Percentiles rank a stretch among this genome's conserved stretches.
Conservation (phyloP, 2,113 vertebrate species). For the Callipepla squamata region DNA sequence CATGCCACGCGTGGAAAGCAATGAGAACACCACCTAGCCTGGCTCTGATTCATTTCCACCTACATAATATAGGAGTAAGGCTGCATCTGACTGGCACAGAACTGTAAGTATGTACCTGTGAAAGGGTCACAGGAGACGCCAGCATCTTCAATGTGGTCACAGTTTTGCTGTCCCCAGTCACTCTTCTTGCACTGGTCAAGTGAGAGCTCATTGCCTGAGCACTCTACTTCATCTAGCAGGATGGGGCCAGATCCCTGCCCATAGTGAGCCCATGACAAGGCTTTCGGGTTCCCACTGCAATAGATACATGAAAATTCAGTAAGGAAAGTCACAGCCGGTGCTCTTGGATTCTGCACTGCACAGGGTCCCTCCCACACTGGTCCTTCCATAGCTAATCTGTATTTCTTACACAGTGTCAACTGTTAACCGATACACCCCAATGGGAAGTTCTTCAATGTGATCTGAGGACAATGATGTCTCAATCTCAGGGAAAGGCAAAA, state of each 20-base stretch:
- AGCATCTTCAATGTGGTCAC: slow-evolving; percentile 93
- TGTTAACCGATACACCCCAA: background rate
- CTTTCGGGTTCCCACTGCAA: slow-evolving; percentile 85
- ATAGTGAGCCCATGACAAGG: slow-evolving; percentile 91
- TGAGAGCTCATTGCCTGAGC: slow-evolving; percentile 88
- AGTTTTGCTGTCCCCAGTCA: slow-evolving; percentile 92
- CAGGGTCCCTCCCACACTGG: background rate
- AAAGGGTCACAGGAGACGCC: slow-evolving; percentile 86
- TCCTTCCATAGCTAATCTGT: background rate
- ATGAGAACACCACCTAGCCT: background rate
- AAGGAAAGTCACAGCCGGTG: background rate
- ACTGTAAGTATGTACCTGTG: slow-evolving; percentile 58
- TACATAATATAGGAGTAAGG: background rate
- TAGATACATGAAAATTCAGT: background rate
- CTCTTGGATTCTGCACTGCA: background rate
- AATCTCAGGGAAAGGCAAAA: background rate
- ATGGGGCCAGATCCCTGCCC: slow-evolving; percentile 89
- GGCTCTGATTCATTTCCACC: background rate
- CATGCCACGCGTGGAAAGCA: background rate
- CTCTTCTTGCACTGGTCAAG: slow-evolving; percentile 89
- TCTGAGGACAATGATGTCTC: background rate
- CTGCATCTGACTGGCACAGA: background rate
- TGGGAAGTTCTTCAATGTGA: background rate
- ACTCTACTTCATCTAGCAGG: slow-evolving; percentile 89
- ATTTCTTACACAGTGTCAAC: background rate